Conservation (phyloP, 2,113 vertebrate genomes). For the Callipepla squamata region DNA sequence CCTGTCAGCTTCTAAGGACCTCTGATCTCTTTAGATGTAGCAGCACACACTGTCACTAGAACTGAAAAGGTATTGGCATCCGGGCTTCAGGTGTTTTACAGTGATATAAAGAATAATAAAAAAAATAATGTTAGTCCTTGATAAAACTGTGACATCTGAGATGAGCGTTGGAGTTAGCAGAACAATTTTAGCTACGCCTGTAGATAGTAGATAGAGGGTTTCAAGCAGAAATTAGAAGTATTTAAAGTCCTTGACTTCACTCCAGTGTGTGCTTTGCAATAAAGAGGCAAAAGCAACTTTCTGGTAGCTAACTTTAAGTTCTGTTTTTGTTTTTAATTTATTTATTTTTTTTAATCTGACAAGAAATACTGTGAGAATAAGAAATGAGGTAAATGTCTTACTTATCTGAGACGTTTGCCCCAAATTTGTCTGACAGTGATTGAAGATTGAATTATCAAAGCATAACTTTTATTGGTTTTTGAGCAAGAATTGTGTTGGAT, state of each 20-base stretch:
- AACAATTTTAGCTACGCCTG: not conserved
- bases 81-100: not conserved
- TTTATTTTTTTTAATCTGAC: not conserved
- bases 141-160: not conserved
- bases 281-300: not conserved
- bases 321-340: not conserved
- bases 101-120: not conserved
- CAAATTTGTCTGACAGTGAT: not conserved
- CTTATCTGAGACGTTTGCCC: not conserved
- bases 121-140: not conserved
- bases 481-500: not conserved
- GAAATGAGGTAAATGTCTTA: not conserved
- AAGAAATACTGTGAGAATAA: not conserved
- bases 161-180: not conserved
- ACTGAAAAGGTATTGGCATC: not conserved
- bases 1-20: not conserved
- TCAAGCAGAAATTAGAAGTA: not conserved
- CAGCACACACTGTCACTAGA: not conserved
- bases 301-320: not conserved
- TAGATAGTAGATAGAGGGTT: not conserved
- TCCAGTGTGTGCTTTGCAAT: not conserved
- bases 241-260: conserved; percentile 16
- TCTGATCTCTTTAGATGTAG: not conserved
- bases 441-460: not conserved
- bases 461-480: not conserved